Evolutionary conservation across 2,797 vertebrate species (phyloP).

Genomic region (Vireo griseus): DNA sequence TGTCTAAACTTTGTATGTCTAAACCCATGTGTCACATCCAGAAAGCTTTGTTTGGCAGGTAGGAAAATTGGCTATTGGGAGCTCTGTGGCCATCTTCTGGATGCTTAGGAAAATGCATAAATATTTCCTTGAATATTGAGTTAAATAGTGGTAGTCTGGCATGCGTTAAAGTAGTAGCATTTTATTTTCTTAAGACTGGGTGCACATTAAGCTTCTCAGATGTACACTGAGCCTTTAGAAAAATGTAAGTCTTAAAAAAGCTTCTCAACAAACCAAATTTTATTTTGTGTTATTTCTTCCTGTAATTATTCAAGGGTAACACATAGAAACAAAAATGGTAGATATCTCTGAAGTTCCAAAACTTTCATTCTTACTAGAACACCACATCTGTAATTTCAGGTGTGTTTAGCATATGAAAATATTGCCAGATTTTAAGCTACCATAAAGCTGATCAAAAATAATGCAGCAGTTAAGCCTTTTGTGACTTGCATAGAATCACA

Average conservation of each 20-base stretch:
- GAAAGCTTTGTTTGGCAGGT: not conserved
- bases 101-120: conserved; percentile 31
- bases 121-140: not conserved
- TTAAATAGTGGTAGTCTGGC: not conserved
- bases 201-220: not conserved
- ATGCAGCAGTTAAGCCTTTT: not conserved
- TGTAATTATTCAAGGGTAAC: not conserved
- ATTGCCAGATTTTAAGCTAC: not conserved
- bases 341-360: not conserved
- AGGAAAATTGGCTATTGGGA: not conserved
- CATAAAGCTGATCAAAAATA: not conserved
- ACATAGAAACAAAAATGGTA: not conserved
- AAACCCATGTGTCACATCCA: not conserved
- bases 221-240: not conserved
- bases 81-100: conserved; percentile 65
- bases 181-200: not conserved
- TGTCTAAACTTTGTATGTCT: not conserved
- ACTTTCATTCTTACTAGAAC: not conserved
- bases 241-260: not conserved
- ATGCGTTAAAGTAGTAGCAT: not conserved
- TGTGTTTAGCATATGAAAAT: not conserved
- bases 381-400: not conserved
- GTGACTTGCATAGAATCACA: not conserved
- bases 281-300: not conserved
- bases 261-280: not conserved